Conservation (phyloP, 2,113 vertebrate genomes). For the Sylvietta virens region DNA sequence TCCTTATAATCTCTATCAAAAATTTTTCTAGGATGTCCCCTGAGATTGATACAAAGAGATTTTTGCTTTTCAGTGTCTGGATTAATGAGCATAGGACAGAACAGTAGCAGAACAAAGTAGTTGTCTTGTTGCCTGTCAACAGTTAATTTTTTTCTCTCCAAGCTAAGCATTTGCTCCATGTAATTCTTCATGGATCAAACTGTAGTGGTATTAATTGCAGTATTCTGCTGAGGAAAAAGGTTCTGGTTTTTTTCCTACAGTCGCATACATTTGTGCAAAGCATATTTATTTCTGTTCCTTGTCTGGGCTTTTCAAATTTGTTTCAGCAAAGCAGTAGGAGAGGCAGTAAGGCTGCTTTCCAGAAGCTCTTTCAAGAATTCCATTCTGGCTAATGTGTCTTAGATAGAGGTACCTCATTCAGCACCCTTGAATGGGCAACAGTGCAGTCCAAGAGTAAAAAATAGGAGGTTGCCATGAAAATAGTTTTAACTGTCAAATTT, state of each 20-base stretch:
- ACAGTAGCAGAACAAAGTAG: neutral
- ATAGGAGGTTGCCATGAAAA: neutral
- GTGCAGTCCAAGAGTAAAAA: neutral
- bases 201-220: neutral
- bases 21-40: neutral
- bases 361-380: neutral
- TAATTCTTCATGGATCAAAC: neutral
- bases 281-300: neutral
- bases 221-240: neutral
- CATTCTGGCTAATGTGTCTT: neutral
- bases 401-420: neutral
- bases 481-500: neutral
- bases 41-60: neutral
- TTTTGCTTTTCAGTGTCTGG: neutral
- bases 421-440: neutral
- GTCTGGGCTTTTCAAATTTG: neutral
- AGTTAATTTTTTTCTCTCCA: neutral
- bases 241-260: neutral
- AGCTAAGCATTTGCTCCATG: neutral
- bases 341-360: neutral
- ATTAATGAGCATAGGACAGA: neutral
- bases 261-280: neutral
- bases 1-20: neutral
- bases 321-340: neutral
- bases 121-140: neutral